These are phyloP conservation scores for Bimastos eiseni DNA, from an alignment of 2,888 invertebrate species.

Conservation along the genomic window DNA sequence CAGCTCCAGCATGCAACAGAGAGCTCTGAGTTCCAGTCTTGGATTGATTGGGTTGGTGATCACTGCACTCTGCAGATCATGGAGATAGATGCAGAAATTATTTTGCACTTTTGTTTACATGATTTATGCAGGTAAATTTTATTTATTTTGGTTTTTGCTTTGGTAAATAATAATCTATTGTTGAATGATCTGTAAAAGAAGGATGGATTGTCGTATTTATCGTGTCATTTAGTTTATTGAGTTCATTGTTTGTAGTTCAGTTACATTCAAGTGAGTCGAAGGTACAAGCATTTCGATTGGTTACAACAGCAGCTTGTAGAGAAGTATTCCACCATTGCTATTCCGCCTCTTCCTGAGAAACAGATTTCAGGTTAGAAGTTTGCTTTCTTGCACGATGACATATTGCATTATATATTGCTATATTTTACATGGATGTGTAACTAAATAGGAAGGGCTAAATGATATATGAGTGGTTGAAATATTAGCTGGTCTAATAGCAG, in stretches of 20 bases:
- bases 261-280: conserved; percentile 76
- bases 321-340: conserved; percentile 90
- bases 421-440: background rate
- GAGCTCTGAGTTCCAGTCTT: too few relatives aligned
- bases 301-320: conserved; percentile 88
- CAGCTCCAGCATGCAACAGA: too few relatives aligned
- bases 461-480: background rate
- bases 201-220: background rate
- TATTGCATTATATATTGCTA: background rate
- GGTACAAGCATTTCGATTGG: conserved; percentile 99
- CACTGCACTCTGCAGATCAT: background rate
- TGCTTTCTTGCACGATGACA: background rate
- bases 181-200: background rate
- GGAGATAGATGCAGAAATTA: background rate
- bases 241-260: conserved; percentile 30
- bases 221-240: background rate
- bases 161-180: background rate
- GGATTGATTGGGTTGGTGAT: too few relatives aligned
- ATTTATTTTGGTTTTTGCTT: conserved; percentile 18
- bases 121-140: background rate
- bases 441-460: background rate
- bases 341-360: conserved; percentile 96
- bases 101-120: background rate
- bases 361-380: conserved; percentile 77
- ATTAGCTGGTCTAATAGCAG: background rate